A percentile compares a stretch with the other conserved stretches of the same genome.
phyloP scores from a whole-genome alignment of 2,888 invertebrate species.

The Lamellibrachia satsuma region DNA sequence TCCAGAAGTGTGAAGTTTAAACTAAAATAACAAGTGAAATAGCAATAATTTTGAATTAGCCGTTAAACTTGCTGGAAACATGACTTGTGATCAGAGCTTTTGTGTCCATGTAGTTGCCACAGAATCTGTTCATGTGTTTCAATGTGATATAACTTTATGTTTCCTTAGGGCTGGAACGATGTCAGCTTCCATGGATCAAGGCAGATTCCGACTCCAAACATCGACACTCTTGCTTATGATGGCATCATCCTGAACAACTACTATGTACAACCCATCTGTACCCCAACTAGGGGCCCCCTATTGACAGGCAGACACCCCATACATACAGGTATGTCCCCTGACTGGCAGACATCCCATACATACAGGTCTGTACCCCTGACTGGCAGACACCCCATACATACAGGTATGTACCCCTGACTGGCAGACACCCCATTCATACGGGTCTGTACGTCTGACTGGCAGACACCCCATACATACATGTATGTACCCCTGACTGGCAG shows the following conservation, averaged over 20 bases:
- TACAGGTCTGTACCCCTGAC: background rate
- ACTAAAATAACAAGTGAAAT: too few species aligned
- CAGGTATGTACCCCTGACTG: background rate
- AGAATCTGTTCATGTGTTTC: too few species aligned
- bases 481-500: background rate
- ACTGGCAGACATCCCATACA: background rate
- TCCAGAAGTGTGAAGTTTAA: too few species aligned
- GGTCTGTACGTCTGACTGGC: background rate
- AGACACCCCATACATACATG: background rate
- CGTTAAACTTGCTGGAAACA: too few species aligned
- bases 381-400: background rate
- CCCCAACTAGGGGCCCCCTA: slow-evolving; percentile 86
- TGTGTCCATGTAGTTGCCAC: too few species aligned
- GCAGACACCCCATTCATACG: background rate
- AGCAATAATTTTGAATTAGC: too few species aligned
- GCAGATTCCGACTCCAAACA: slow-evolving; percentile 89
- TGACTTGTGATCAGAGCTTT: too few species aligned
- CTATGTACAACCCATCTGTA: slow-evolving; percentile 90
- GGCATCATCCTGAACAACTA: slow-evolving; percentile 86
- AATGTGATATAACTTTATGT: background rate
- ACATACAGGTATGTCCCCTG: background rate
- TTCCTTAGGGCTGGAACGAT: slow-evolving; percentile 87
- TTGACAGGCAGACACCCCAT: slow-evolving; percentile 94
- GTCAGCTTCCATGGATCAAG: slow-evolving; percentile 90
- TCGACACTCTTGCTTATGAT: slow-evolving; percentile 86